These are phyloP conservation scores for Meloidogyne hapla DNA, from an alignment of 1,140 invertebrate species.

Conservation along the genomic window DNA sequence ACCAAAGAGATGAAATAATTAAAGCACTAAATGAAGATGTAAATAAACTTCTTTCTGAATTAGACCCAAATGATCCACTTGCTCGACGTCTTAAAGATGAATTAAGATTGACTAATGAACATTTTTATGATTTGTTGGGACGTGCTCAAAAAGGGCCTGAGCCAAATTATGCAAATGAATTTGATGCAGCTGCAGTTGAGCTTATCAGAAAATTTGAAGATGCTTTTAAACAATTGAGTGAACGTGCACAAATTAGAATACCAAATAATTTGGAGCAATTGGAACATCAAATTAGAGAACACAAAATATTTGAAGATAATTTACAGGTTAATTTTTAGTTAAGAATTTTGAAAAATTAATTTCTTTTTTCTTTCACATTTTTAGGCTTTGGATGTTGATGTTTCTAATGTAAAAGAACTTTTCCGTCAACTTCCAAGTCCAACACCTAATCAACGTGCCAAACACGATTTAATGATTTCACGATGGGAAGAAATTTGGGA, in stretches of 20 bases:
- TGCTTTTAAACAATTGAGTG: constrained; percentile 78
- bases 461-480: constrained; percentile 77
- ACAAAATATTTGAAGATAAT: constrained; percentile 72
- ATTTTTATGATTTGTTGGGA: constrained; percentile 89
- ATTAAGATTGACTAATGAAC: constrained; percentile 89
- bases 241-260: constrained; percentile 76
- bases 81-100: constrained; percentile 80
- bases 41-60: constrained; percentile 86
- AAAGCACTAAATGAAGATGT: constrained; percentile 93
- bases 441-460: constrained; percentile 84
- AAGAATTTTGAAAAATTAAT: background rate
- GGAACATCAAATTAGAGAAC: constrained; percentile 81
- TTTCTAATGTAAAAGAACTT: constrained; percentile 69
- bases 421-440: constrained; percentile 69
- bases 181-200: constrained; percentile 79
- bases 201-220: constrained; percentile 80
- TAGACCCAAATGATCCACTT: constrained; percentile 87
- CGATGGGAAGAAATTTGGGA: constrained; percentile 89
- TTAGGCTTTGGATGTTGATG: constrained; percentile 73
- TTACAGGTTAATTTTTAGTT: constrained; percentile 56
- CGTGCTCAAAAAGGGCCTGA: constrained; percentile 71
- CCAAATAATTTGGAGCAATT: constrained; percentile 81
- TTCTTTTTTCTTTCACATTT: constrained; percentile 8
- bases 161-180: constrained; percentile 81
- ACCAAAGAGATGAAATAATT: constrained; percentile 88